Evolutionary conservation across 2,888 invertebrate genomes (phyloP), one percentile per base, ranked within the genome.

Genomic region (Colletes collaris): DNA sequence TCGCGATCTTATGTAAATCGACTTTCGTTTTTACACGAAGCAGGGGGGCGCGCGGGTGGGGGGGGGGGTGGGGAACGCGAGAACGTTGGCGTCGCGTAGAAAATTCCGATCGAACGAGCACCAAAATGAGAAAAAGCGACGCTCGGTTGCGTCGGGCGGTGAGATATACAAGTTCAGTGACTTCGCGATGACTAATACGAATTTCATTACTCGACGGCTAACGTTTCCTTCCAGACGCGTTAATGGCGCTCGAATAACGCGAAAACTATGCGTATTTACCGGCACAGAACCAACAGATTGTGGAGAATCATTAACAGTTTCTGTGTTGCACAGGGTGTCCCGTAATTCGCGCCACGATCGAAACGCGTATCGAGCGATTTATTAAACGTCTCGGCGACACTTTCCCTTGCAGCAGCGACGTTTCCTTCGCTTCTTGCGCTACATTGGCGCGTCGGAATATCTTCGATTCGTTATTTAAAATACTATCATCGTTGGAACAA

Each of bases 101-200:
- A 16, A 64, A 64, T 52, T 52, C 50, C 56, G 5, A 37, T 5
- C 35, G 56, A 46, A 8, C 44, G 35, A 8, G 11, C 44, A 8
- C 44, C 27, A 11, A 56, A 35, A 35, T 19, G 53, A 40, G 27
- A 71, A 55, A 72, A 40, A 50, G 44, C 40, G 35, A 68, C 63
- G 44, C 16, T 62, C 16, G 5, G 52, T 52, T 52, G 52, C 16
- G 16, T 16, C n/a, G 52, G 4, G 11, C 19, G 5, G 35, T 8
- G 37, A 72, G 66, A 67, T 60, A 79, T 37, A 49, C 65, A 73
- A 80, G 68, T 77, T 79, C 79, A 72, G 58, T 72, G 79, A 79
- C 79, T 65, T 64, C 16, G 49, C 49, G 60, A 80, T 80, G 73
- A 77, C 73, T 73, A 80, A 77, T 80, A 55, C 65, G 65, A 77